phyloP scores from a whole-genome alignment of 2,888 invertebrate species.

The Amorpha juglandis region DNA sequence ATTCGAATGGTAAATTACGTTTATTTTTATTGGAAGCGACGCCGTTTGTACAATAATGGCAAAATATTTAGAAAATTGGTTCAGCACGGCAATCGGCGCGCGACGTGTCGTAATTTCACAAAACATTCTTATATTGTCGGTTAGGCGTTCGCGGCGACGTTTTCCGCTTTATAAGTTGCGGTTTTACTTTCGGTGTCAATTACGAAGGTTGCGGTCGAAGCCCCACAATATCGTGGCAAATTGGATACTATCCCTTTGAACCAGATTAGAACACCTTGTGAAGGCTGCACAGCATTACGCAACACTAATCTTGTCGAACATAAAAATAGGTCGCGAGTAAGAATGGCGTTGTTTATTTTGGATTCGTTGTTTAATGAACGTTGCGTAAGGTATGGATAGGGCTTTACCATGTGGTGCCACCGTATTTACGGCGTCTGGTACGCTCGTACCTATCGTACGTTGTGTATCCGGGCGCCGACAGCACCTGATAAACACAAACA shows the following conservation, averaged over 20 bases:
- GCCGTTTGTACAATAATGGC: constrained; percentile 64
- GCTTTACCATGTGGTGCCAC: constrained; percentile 47
- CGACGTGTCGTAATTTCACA: constrained; percentile 63
- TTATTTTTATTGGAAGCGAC: constrained; percentile 73
- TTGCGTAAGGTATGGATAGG: constrained; percentile 49
- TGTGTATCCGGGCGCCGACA: too few species aligned
- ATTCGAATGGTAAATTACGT: constrained; percentile 73
- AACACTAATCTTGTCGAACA: constrained; percentile 49
- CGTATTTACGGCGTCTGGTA: too few species aligned
- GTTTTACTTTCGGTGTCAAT: constrained; percentile 76
- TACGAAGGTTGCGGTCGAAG: constrained; percentile 76
- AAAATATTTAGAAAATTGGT: constrained; percentile 71
- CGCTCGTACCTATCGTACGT: too few species aligned
- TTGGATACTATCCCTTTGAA: constrained; percentile 76
- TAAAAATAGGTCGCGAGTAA: constrained; percentile 59
- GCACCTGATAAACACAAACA: too few species aligned
- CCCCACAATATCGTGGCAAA: constrained; percentile 72
- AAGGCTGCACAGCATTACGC: constrained; percentile 66
- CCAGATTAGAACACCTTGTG: constrained; percentile 71
- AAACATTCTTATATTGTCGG: constrained; percentile 57
- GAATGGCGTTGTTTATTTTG: constrained; percentile 46
- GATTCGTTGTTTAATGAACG: constrained; percentile 43
- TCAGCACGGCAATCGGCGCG: constrained; percentile 47
- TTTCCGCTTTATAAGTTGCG: constrained; percentile 68
- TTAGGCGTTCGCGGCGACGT: constrained; percentile 48